Percentiles rank a stretch among this genome's conserved stretches.
phyloP scores from a whole-genome alignment of 2,888 invertebrate genomes.

The Palloptera scutellata region DNA sequence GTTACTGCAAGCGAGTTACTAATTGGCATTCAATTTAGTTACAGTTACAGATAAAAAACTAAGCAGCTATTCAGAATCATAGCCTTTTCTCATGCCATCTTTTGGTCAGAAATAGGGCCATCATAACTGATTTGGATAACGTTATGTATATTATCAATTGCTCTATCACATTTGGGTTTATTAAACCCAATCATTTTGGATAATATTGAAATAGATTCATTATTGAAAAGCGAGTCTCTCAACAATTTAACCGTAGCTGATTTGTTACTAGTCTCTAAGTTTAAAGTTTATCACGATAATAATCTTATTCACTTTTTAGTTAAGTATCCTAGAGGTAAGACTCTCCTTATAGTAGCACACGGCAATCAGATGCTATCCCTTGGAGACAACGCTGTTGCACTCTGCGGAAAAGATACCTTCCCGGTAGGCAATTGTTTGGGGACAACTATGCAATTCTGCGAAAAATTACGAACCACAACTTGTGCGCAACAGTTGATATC shows the following conservation, averaged over 20 bases:
- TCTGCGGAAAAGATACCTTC: slow-evolving; percentile 13
- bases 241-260: slow-evolving; percentile 11
- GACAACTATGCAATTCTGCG: slow-evolving; percentile 6
- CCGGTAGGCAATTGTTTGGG: slow-evolving; percentile 8
- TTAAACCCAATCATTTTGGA: slow-evolving; percentile 5
- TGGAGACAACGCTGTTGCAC: slow-evolving; percentile 5
- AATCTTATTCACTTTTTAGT: slow-evolving; percentile 10
- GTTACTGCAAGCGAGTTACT: no score
- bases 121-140: slow-evolving; percentile 3
- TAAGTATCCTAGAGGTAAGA: slow-evolving; percentile 16
- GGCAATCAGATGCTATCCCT: slow-evolving; percentile 15
- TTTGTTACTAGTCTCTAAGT: slow-evolving; percentile 17
- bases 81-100: no score
- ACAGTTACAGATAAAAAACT: no score
- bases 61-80: no score
- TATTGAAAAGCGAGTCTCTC: slow-evolving; percentile 14
- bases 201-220: slow-evolving; percentile 12
- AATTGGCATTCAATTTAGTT: no score
- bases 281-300: slow-evolving; percentile 16
- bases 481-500: slow-evolving; percentile 15
- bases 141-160: slow-evolving; percentile 7
- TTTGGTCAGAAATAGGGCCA: slow-evolving; percentile 17
- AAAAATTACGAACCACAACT: slow-evolving; percentile 5
- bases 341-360: slow-evolving; percentile 1
- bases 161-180: slow-evolving; percentile 1